Conservation (phyloP, 2,113 vertebrate species). For the Vidua macroura region DNA sequence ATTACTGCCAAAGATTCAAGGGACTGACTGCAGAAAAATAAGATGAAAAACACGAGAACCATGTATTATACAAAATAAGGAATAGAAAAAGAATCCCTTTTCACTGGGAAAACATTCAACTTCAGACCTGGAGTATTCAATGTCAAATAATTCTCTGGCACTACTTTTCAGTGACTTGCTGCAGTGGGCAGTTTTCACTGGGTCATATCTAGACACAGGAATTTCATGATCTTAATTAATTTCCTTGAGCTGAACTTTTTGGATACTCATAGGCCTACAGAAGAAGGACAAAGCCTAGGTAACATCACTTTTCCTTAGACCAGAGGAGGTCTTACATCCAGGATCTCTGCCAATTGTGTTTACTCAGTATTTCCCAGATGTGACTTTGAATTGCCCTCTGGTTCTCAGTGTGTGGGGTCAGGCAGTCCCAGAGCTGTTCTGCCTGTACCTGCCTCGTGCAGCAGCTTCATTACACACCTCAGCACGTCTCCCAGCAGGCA, state of each 20-base stretch:
- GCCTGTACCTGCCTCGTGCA: background rate
- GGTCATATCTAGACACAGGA: background rate
- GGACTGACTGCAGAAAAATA: constrained; percentile 18
- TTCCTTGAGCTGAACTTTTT: background rate
- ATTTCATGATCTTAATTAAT: background rate
- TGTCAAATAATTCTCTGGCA: background rate
- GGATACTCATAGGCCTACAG: background rate
- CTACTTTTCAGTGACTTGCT: background rate
- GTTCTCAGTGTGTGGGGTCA: background rate
- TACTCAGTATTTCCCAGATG: background rate
- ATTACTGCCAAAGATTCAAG: background rate
- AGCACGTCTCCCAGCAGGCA: background rate
- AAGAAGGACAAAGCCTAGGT: background rate
- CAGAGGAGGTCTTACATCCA: background rate
- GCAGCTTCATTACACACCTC: constrained; percentile 5
- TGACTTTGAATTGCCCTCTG: constrained; percentile 14
- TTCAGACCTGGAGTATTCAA: background rate
- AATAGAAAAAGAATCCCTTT: constrained; percentile 11
- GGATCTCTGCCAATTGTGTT: constrained; percentile 6
- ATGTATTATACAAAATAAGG: constrained; percentile 44
- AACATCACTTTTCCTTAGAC: background rate
- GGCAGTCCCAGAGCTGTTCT: background rate
- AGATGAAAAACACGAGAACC: constrained; percentile 27
- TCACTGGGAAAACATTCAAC: background rate
- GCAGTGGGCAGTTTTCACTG: background rate